Evolutionary conservation across 2,113 vertebrate species (phyloP), one percentile per base, ranked within the genome.

Genomic region (Pseudopipra pipra): DNA sequence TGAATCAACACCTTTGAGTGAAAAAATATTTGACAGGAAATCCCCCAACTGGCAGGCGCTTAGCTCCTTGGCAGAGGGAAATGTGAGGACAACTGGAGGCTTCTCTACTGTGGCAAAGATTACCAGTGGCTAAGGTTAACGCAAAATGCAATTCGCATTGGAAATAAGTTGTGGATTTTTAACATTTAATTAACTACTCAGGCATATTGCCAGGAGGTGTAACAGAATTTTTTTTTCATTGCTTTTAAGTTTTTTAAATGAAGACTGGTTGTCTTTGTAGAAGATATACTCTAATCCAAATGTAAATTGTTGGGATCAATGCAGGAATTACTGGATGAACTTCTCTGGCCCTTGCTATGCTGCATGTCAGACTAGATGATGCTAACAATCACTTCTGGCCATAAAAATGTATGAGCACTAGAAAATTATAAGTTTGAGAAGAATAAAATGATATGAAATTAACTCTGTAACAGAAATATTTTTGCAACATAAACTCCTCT

Each of bases 391-490:
- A 93, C 77, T 96, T 96, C 67, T 94, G 87, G 91, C 66, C 74
- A 91, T 95, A 95, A 96, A 96, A 95, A 95, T 95, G 93, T 89
- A 92, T 76, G 66, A 96, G 91, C 44, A 72, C 62, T 82, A 73
- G 93, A 96, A 95, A 97, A 97, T 97, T 95, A 93, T 87, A 95
- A 96, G 96, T 95, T 95, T 93, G 93, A 91, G 83, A 95, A 92
- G 84, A 95, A 93, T 89, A 96, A 96, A 96, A 91, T 93, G 81
- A 72, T 94, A 89, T 66, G 93, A 96, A 96, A 97, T 97, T 97
- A 96, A 90, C 89, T 92, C 89, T 27, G 23, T 93, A 96, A 94
- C 87, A 91, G 93, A 96, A 97, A 97, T 89, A 82, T 85, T 96
- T 95, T 91, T 87, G 74, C 89, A 93, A 72, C n/a, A 70, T 72